phyloP scores from a whole-genome alignment of 2,797 vertebrate genomes.

The Chelmon rostratus region DNA sequence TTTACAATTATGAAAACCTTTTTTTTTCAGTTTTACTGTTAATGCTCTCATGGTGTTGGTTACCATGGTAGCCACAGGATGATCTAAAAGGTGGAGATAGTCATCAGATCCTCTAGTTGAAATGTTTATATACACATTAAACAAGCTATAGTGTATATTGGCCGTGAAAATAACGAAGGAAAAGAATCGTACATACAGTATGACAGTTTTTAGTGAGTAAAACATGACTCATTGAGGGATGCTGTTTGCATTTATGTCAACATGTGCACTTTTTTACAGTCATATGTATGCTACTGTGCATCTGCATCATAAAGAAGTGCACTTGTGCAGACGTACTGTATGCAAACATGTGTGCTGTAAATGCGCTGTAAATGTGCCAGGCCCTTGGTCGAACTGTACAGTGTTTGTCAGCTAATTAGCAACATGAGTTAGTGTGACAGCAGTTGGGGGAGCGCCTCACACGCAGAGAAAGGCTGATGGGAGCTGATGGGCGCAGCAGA shows the following conservation, averaged over 20 bases:
- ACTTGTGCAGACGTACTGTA: slow-evolving; percentile 41
- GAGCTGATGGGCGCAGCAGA: slow-evolving; percentile 79
- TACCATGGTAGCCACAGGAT: slow-evolving; percentile 68
- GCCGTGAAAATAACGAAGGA: background rate
- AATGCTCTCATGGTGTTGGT: slow-evolving; percentile 55
- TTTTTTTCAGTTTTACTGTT: slow-evolving; percentile 25
- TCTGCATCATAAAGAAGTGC: slow-evolving; percentile 3
- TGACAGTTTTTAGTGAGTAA: background rate
- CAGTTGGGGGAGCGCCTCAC: slow-evolving; percentile 69
- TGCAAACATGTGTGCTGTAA: slow-evolving; percentile 58
- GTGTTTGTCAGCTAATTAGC: slow-evolving; percentile 85
- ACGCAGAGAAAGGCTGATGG: slow-evolving; percentile 71
- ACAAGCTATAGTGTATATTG: background rate
- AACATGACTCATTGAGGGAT: background rate
- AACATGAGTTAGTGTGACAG: slow-evolving; percentile 75
- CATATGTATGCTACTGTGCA: background rate
- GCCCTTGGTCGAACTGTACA: slow-evolving; percentile 54
- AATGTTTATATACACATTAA: slow-evolving; percentile 16
- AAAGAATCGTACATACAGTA: background rate
- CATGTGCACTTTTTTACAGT: background rate
- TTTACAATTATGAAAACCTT: slow-evolving; percentile 36
- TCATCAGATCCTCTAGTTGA: slow-evolving; percentile 25
- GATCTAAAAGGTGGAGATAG: slow-evolving; percentile 37
- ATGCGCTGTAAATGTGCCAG: slow-evolving; percentile 56
- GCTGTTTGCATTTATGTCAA: background rate